These are phyloP conservation scores for Halcyon chelicuti DNA, from an alignment of 2,797 vertebrate species.

Conservation along the genomic window DNA sequence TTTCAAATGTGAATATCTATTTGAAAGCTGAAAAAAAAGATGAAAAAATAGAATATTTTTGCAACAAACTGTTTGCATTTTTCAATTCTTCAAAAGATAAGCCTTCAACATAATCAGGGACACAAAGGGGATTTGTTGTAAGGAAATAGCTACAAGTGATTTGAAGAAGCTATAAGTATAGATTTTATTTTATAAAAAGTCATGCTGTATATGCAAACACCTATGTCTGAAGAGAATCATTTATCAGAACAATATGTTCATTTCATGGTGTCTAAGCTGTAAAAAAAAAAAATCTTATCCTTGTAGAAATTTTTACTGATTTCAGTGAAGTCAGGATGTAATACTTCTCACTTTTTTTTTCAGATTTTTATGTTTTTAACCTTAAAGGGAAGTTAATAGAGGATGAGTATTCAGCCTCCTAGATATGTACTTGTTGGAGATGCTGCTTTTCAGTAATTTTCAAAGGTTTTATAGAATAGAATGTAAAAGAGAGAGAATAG, in stretches of 20 bases:
- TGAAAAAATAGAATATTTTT: neutral
- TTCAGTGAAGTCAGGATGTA: neutral
- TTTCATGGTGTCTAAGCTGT: neutral
- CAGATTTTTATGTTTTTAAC: neutral
- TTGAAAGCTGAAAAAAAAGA: neutral
- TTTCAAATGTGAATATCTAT: neutral
- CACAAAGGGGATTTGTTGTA: neutral
- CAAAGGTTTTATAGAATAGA: neutral
- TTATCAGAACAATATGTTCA: neutral
- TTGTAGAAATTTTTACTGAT: neutral
- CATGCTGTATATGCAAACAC: neutral
- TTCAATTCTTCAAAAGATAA: neutral
- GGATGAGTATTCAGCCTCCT: neutral
- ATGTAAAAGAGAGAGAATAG: neutral
- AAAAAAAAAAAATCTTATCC: neutral
- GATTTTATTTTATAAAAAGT: neutral
- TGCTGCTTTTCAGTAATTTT: neutral
- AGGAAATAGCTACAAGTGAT: neutral
- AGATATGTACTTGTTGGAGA: neutral
- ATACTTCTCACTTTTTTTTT: neutral
- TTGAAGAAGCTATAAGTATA: neutral
- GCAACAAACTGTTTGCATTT: neutral
- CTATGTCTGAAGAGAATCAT: neutral
- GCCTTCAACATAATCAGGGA: neutral
- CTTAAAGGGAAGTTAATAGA: neutral